Percentiles rank a stretch among this genome's conserved stretches.
phyloP scores from a whole-genome alignment of 2,888 invertebrate species.

The Pasiphila rectangulata region DNA sequence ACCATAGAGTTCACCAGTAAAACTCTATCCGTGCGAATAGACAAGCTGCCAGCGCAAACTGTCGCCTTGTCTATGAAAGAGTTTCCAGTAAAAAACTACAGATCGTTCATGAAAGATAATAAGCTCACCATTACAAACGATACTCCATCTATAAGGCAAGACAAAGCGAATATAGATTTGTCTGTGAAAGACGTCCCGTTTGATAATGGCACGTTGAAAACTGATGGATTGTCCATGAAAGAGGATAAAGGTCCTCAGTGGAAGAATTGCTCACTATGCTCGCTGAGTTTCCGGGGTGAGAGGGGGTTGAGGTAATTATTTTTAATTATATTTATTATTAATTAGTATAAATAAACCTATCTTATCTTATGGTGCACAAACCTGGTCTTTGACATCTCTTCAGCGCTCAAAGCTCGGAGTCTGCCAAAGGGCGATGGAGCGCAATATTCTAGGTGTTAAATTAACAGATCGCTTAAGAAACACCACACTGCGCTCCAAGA shows the following conservation, averaged over 20 bases:
- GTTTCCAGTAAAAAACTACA: conserved; percentile 22
- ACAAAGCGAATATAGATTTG: conserved; percentile 7
- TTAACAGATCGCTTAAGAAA: too few relatives aligned
- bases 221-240: conserved; percentile 21
- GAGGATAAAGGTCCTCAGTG: conserved; percentile 30
- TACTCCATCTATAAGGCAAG: background rate
- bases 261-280: conserved; percentile 56
- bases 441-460: too few relatives aligned
- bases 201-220: conserved; percentile 9
- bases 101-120: conserved; percentile 22
- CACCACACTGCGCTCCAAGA: too few relatives aligned
- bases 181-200: conserved; percentile 6
- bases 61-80: conserved; percentile 7
- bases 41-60: conserved; percentile 12
- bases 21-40: conserved; percentile 16
- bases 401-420: too few relatives aligned
- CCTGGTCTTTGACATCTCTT: too few relatives aligned
- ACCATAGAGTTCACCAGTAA: conserved; percentile 5
- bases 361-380: too few relatives aligned
- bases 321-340: too few relatives aligned
- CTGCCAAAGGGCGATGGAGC: too few relatives aligned
- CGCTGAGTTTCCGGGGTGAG: conserved; percentile 58
- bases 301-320: conserved; percentile 58
- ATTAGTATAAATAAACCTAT: too few relatives aligned
- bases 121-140: conserved; percentile 18